Conservation (phyloP, 2,888 invertebrate species). For the Chrysomela aeneicollis region DNA sequence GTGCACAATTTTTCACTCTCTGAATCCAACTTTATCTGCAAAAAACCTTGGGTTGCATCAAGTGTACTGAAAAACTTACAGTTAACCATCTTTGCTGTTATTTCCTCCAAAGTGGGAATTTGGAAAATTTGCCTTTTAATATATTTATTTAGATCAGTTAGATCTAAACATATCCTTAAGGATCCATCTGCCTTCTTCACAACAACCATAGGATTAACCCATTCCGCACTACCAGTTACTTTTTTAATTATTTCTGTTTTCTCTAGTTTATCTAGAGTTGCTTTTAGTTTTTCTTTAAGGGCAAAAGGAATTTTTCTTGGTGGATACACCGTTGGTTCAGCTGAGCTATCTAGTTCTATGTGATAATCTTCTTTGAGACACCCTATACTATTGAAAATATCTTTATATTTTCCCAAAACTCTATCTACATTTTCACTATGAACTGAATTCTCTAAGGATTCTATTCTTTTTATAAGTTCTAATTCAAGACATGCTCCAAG, state of each 20-base stretch:
- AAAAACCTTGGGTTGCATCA: too few relatives aligned
- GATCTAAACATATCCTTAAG: constrained; percentile 36
- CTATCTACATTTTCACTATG: constrained; percentile 4
- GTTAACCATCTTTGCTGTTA: constrained; percentile 31
- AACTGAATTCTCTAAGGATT: constrained; percentile 1
- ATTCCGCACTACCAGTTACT: too few relatives aligned
- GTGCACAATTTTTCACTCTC: constrained; percentile 6
- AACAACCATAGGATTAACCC: constrained; percentile 30
- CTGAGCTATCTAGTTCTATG: constrained; percentile 45
- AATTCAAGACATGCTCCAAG: constrained; percentile 23
- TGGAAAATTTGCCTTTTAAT: constrained; percentile 24
- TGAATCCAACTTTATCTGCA: too few relatives aligned
- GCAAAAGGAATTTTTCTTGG: constrained; percentile 34
- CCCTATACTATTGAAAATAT: constrained; percentile 41
- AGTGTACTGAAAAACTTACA: constrained; percentile 21
- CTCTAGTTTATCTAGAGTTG: constrained; percentile 44
- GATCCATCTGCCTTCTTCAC: constrained; percentile 26
- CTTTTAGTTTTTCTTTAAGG: constrained; percentile 50
- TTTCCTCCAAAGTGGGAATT: constrained; percentile 36
- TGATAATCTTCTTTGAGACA: constrained; percentile 41
- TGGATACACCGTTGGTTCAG: constrained; percentile 44
- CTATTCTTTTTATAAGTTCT: constrained; percentile 24
- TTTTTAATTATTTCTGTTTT: constrained; percentile 25
- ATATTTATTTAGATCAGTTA: constrained; percentile 27
- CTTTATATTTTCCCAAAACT: constrained; percentile 23